These are phyloP conservation scores for Cheirogaleus medius DNA, from an alignment of 2,113 vertebrate genomes.

Conservation along the genomic window DNA sequence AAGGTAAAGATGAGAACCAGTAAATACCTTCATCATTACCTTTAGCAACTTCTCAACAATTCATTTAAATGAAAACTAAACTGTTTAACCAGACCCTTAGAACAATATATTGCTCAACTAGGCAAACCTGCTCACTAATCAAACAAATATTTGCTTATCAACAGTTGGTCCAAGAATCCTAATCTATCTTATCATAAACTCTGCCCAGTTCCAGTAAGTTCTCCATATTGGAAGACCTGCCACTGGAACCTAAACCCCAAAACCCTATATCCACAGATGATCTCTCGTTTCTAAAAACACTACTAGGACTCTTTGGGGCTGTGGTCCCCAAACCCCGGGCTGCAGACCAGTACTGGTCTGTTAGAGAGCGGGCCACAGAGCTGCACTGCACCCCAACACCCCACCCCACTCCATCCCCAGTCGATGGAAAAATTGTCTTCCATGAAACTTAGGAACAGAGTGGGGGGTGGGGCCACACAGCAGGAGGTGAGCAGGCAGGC, in stretches of 20 bases:
- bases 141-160: not conserved
- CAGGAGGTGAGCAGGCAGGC: too few relatives aligned
- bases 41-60: slow-evolving; percentile 9
- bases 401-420: too few relatives aligned
- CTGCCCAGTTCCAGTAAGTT: not conserved
- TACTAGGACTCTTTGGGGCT: not conserved
- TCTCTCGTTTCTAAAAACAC: not conserved
- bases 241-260: not conserved
- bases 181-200: not conserved
- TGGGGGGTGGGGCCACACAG: too few relatives aligned
- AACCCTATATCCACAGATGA: not conserved
- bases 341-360: too few relatives aligned
- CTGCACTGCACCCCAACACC: too few relatives aligned
- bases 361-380: too few relatives aligned
- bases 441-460: too few relatives aligned
- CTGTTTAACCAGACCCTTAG: not conserved
- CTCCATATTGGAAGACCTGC: not conserved
- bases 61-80: not conserved
- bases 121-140: not conserved
- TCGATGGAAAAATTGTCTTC: too few relatives aligned
- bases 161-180: not conserved
- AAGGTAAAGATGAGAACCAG: not conserved
- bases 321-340: too few relatives aligned
- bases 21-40: not conserved
- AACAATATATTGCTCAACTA: slow-evolving; percentile 24